Evolutionary conservation across 2,113 vertebrate species (phyloP), one percentile per base, ranked within the genome.

Genomic region (Willisornis vidua): DNA sequence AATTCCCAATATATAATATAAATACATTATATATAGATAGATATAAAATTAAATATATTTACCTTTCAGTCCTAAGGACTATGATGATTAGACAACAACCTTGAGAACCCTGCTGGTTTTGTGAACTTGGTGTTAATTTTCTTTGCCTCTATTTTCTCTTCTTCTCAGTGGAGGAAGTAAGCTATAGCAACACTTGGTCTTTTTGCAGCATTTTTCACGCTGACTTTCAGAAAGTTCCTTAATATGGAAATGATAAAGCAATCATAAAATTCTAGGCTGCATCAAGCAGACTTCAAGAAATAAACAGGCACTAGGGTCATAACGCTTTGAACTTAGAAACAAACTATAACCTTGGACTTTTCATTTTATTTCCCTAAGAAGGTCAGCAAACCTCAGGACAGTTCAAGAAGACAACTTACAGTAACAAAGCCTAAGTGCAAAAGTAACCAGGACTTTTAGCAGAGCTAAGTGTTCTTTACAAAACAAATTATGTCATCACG

Each of bases 281-380:
- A 90, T 75, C 59, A 88, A 83, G n/a, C 17, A 92, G 71, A 39
- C 35, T 62, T 91, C 45, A 81, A 51, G 67, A 94, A 95, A 89
- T 46, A 89, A 78, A 83, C 39, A 88, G 75, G 43, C 29, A 90
- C 54, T 62, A 57, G 28, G 19, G 54, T 90, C 58, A 57, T 46
- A 68, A 89, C 23, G 39, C 41, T 94, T 80, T 72, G 29, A 94
- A 74, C 19, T 89, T 83, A 74, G 48, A 95, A 92, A 87, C 14
- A 86, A 92, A 80, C 14, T 46, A 67, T 45, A 94, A 49, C 11
- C 54, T 77, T 66, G 16, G 25, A 41, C 87, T 89, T 95, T 93
- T 80, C 1, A 35, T 83, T 85, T 85, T 86, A 17, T 54, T 82
- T 85, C 87, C 52, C 52, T 41, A 76, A 35, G 58, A 55, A 81